These are phyloP conservation scores for Caenorhabditis doughertyi DNA, from an alignment of 2,888 invertebrate genomes.

Conservation along the genomic window DNA sequence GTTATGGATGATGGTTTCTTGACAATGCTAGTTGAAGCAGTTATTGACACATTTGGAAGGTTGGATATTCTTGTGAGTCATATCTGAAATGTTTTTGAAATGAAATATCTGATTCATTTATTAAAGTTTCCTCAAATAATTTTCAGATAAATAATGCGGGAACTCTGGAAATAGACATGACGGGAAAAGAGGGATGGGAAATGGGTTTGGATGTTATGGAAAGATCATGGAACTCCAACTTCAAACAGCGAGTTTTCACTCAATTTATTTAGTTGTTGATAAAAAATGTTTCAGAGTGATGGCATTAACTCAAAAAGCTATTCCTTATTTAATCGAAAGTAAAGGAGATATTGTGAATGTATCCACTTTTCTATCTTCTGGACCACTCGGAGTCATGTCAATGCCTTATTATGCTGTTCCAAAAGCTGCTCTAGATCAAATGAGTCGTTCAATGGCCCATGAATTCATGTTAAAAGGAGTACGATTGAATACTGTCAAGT, in stretches of 20 bases:
- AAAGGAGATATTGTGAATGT: slow-evolving; percentile 95
- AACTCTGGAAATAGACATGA: slow-evolving; percentile 52
- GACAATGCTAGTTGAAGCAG: slow-evolving; percentile 46
- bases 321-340: slow-evolving; percentile 90
- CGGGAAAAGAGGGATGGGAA: slow-evolving; percentile 63
- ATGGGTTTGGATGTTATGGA: slow-evolving; percentile 66
- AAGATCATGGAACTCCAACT: slow-evolving; percentile 55
- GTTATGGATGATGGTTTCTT: slow-evolving; percentile 53
- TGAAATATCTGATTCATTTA: too few relatives aligned
- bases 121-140: too few relatives aligned
- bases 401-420: slow-evolving; percentile 86
- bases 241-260: slow-evolving; percentile 49
- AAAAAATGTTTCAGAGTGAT: slow-evolving; percentile 81
- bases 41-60: slow-evolving; percentile 57
- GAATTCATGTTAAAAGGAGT: slow-evolving; percentile 86
- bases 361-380: slow-evolving; percentile 91
- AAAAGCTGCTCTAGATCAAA: slow-evolving; percentile 94
- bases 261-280: too few relatives aligned
- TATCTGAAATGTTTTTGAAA: too few relatives aligned
- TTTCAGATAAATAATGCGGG: slow-evolving; percentile 70
- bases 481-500: slow-evolving; percentile 91
- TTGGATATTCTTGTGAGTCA: slow-evolving; percentile 62
- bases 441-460: slow-evolving; percentile 93
- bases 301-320: slow-evolving; percentile 88
- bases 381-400: slow-evolving; percentile 86